These are phyloP conservation scores for Caenorhabditis zanzibari DNA, from an alignment of 2,888 invertebrate genomes.

Conservation along the genomic window DNA sequence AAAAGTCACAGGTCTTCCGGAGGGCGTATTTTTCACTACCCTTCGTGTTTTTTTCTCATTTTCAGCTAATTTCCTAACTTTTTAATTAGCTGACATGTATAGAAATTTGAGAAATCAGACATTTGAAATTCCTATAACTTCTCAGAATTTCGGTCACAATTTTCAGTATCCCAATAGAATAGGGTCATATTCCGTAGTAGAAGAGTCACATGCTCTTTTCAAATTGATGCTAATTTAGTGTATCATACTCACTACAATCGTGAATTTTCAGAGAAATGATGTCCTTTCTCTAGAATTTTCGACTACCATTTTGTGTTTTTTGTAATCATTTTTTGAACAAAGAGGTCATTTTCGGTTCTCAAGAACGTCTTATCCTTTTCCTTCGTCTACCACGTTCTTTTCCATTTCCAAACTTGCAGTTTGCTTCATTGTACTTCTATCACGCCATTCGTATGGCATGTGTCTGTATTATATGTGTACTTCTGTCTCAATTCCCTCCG, in stretches of 20 bases:
- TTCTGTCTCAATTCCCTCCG: conserved; percentile 36
- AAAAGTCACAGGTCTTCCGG: not conserved
- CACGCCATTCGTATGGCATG: conserved; percentile 61
- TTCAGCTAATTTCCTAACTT: not conserved
- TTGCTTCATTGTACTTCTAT: conserved; percentile 49
- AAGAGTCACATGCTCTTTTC: not conserved
- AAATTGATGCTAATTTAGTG: conserved; percentile 2
- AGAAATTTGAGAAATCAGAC: too few species aligned
- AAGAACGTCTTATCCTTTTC: too few species aligned
- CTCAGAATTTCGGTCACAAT: too few species aligned
- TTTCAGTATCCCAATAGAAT: too few species aligned
- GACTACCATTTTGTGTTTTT: not conserved
- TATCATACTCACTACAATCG: not conserved
- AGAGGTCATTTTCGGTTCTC: too few species aligned
- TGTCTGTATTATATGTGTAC: conserved; percentile 37
- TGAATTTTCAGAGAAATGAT: not conserved
- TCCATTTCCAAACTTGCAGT: conserved; percentile 33
- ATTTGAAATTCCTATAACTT: too few species aligned
- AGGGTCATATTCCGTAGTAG: too few species aligned
- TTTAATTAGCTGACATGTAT: not conserved
- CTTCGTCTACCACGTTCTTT: not conserved
- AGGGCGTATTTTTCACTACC: not conserved
- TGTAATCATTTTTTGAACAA: too few species aligned
- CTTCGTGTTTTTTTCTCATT: not conserved
- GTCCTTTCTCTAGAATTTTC: too few species aligned